Evolutionary conservation across 1,140 invertebrate species (phyloP).

Genomic region (Aplysia californica): DNA sequence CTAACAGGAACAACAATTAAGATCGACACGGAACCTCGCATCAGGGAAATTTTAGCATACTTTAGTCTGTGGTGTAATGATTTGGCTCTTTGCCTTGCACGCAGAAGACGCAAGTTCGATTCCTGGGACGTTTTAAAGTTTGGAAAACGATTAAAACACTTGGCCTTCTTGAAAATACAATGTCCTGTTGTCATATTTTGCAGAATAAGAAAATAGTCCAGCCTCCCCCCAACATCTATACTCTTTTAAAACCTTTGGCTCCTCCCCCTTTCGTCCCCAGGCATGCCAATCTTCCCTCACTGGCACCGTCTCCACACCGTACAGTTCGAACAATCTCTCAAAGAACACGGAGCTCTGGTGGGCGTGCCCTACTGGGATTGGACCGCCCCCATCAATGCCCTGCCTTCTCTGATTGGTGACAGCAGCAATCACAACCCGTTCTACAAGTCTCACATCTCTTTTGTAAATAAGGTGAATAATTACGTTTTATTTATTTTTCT

Average conservation of each 20-base stretch:
- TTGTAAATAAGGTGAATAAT: constrained; percentile 12
- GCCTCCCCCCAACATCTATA: neutral
- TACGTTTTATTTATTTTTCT: no score
- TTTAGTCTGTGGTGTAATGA: no score
- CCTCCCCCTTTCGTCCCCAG: neutral
- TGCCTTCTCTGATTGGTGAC: constrained; percentile 27
- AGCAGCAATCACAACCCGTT: constrained; percentile 26
- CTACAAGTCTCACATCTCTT: constrained; percentile 14
- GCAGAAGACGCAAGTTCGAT: no score
- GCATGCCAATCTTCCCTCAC: constrained; percentile 41
- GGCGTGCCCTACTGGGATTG: constrained; percentile 41
- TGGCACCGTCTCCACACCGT: constrained; percentile 40
- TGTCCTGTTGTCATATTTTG: neutral
- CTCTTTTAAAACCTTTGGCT: no score
- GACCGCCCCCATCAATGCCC: constrained; percentile 13
- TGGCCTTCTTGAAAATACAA: neutral
- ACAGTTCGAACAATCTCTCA: constrained; percentile 34
- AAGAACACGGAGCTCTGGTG: constrained; percentile 20
- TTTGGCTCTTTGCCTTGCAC: no score
- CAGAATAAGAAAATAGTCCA: neutral
- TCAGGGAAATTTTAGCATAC: no score
- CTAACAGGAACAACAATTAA: no score
- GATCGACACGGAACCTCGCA: no score
- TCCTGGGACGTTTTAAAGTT: neutral
- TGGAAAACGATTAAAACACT: neutral